Evolutionary conservation across 2,888 invertebrate genomes (phyloP).

Genomic region (Aporophyla nigra): DNA sequence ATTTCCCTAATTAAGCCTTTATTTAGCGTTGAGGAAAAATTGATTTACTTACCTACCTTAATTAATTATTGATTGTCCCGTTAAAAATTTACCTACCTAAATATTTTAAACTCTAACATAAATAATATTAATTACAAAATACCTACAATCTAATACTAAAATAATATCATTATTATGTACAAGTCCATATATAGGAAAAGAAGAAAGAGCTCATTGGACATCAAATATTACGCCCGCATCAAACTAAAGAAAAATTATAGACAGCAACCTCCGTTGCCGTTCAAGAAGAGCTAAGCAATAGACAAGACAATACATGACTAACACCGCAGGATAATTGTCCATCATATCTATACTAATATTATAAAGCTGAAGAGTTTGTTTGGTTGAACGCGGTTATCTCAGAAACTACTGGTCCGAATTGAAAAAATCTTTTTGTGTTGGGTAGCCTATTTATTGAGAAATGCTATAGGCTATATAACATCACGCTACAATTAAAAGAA

Average conservation of each 20-base stretch:
- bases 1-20: neutral
- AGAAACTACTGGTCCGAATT: too few species aligned
- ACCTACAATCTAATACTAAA: too few species aligned
- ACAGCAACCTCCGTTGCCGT: neutral
- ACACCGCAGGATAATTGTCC: constrained; percentile 1
- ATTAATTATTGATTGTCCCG: neutral
- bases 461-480: too few species aligned
- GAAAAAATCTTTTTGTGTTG: too few species aligned
- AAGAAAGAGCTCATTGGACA: too few species aligned
- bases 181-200: too few species aligned
- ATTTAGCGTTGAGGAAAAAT: neutral
- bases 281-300: neutral
- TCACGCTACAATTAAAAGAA: too few species aligned
- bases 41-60: neutral
- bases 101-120: neutral
- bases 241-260: neutral
- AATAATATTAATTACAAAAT: neutral
- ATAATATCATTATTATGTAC: too few species aligned
- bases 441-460: too few species aligned
- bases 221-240: neutral
- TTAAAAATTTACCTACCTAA: neutral
- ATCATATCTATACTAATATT: too few species aligned
- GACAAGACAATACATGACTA: constrained; percentile 31
- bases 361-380: too few species aligned
- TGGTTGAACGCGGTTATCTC: too few species aligned